Conservation (phyloP, 2,888 invertebrate genomes). For the Perdita meconis region DNA sequence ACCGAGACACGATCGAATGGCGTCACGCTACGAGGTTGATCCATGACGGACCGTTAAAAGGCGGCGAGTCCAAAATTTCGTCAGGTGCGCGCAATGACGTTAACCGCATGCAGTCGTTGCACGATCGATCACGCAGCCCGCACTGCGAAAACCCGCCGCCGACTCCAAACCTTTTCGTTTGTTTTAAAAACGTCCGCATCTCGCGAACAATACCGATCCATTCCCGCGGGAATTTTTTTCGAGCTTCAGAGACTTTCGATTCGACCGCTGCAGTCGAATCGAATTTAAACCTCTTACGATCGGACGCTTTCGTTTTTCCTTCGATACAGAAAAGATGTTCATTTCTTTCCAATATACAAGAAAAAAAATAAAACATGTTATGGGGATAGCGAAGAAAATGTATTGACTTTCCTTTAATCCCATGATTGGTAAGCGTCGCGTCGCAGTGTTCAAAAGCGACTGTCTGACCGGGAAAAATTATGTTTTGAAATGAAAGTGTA, state of each 20-base stretch:
- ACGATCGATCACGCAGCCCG: conserved; percentile 67
- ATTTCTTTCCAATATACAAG: no score
- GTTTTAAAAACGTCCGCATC: conserved; percentile 29
- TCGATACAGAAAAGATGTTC: no score
- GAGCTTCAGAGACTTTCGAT: not conserved
- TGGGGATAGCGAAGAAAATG: no score
- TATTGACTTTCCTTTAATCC: no score
- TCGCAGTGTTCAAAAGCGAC: no score
- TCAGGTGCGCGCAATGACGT: conserved; percentile 64
- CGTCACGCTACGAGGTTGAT: not conserved
- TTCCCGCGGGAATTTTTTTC: not conserved
- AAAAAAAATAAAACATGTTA: no score
- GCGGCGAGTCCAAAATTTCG: conserved; percentile 50
- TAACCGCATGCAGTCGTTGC: conserved; percentile 66
- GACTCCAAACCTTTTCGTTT: conserved; percentile 33
- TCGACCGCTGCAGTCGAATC: not conserved
- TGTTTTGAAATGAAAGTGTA: no score
- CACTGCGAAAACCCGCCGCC: conserved; percentile 59
- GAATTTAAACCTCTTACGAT: not conserved
- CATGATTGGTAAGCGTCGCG: no score
- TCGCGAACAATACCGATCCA: not conserved
- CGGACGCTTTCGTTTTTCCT: no score
- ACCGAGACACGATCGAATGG: not conserved
- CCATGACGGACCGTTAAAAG: not conserved
- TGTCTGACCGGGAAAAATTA: no score